Evolutionary conservation across 1,140 invertebrate species (phyloP), one percentile per base, ranked within the genome.

Genomic region (Meloidogyne floridensis): DNA sequence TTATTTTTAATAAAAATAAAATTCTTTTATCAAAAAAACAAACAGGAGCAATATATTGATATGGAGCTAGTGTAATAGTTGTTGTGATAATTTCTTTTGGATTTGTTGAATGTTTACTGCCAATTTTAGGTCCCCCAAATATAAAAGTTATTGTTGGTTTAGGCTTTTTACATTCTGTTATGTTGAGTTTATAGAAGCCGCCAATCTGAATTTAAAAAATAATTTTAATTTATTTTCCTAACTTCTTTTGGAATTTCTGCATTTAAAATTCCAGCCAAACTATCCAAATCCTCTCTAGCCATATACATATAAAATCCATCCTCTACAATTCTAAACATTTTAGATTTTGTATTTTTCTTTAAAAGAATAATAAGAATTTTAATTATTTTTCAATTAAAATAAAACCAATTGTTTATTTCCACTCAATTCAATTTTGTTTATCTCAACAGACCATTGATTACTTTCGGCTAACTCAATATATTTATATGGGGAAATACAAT

Each of bases 251-350:
- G 56, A 15, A 59, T 59, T 59, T 59, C 11, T 15, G 56, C 56
- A 59, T 59, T 59, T 59, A 59, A 1, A 15, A 59, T 59, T 59
- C 13, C 15, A 59, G 56, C 56, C 4, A 59, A 59, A 59, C n/a
- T 59, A 59, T 59, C 4, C 13, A 59, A 59, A 59, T 59, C 56
- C 0, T 13, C 56, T n/a, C n/a, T 59, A n/a, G 56, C 2, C 56
- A 59, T 59, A 59, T 59, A 59, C 56, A 59, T 59, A 59, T 59
- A 59, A 59, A n/a, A 15, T 59, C 56, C 56, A 59, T 59, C 56
- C 15, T 59, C 56, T 59, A 59, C 56, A 15, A 59, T 59, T 59
- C 13, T 59, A 59, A 59, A 13, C 56, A 59, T 59, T 59, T 59
- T 15, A 15, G 11, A 15, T 59, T 59, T 59, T 15, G 15, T 59